phyloP scores from a whole-genome alignment of 2,797 vertebrate species.

The Emys orbicularis region DNA sequence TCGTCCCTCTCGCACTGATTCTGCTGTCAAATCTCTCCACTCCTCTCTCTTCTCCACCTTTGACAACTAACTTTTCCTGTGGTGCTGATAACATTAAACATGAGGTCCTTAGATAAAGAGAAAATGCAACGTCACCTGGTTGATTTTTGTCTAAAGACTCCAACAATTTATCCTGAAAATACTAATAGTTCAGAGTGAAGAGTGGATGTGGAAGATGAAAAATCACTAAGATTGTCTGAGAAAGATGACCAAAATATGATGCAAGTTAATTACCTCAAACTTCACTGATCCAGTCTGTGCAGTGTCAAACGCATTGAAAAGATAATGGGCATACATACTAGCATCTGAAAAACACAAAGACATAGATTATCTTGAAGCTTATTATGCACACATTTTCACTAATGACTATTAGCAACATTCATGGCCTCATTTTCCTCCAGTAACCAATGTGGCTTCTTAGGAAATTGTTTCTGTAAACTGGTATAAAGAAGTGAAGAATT shows the following conservation, averaged over 20 bases:
- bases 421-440: neutral
- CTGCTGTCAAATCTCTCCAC: neutral
- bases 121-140: neutral
- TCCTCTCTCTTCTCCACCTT: neutral
- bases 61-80: neutral
- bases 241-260: neutral
- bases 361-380: neutral
- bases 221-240: neutral
- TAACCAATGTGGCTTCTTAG: neutral
- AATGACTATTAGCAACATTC: neutral
- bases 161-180: neutral
- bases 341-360: slow-evolving; percentile 88
- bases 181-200: neutral
- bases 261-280: slow-evolving; percentile 90
- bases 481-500: neutral
- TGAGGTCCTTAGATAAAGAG: neutral
- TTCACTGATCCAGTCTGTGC: slow-evolving; percentile 96
- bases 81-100: accelerated
- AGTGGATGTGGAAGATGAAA: neutral
- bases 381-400: neutral
- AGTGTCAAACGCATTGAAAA: slow-evolving; percentile 96
- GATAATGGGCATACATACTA: slow-evolving; percentile 97
- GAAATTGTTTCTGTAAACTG: neutral
- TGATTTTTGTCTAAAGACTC: neutral
- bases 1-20: neutral